These are phyloP conservation scores for Sebastes nivosus DNA, from an alignment of 2,797 vertebrate species.

Conservation along the genomic window DNA sequence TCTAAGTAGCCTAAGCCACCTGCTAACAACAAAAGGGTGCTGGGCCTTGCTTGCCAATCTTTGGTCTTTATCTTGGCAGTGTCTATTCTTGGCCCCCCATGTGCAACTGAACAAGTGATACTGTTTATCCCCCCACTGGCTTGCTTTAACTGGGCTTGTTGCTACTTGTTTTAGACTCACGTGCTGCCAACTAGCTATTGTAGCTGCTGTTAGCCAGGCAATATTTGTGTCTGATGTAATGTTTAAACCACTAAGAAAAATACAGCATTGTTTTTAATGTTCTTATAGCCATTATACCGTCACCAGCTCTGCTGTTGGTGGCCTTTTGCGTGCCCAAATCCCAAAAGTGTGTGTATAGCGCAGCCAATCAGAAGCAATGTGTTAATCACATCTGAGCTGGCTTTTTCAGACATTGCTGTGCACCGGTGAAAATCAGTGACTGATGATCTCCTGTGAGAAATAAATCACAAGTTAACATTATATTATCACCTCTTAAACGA, in stretches of 20 bases:
- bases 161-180: slow-evolving; percentile 10
- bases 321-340: neutral
- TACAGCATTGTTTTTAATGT: neutral
- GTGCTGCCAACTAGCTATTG: neutral
- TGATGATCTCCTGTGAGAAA: neutral
- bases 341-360: neutral
- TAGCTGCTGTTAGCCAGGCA: neutral
- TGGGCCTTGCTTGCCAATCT: neutral
- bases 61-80: slow-evolving; percentile 26
- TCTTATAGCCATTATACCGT: neutral
- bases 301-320: neutral
- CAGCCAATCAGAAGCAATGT: neutral
- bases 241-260: neutral
- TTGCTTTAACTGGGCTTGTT: slow-evolving; percentile 26
- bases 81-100: slow-evolving; percentile 2
- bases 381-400: neutral
- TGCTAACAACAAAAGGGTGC: slow-evolving; percentile 7
- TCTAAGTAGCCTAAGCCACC: neutral
- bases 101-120: slow-evolving; percentile 33
- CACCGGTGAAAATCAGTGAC: neutral
- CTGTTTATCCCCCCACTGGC: slow-evolving; percentile 33
- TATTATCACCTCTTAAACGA: neutral
- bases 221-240: neutral
- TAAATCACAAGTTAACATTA: neutral
- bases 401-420: neutral